Base-by-base conservation (phyloP, 2,888 invertebrate species). In the Drosophila quinaria region DNA sequence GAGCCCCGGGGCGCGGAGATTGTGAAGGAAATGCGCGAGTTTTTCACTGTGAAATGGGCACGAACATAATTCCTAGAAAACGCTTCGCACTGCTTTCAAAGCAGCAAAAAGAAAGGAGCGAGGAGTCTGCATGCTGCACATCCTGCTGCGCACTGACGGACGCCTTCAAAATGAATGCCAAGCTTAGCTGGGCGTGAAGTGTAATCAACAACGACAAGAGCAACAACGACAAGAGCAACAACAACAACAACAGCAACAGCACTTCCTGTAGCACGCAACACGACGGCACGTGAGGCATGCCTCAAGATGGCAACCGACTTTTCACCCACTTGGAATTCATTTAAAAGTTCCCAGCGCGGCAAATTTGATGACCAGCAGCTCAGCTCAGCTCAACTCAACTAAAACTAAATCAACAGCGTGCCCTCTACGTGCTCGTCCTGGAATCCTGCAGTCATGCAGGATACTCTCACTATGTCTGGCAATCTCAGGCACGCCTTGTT, bases 121-220 rank as follows among this genome's bases (percentile, higher is more conserved):
- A 46, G 55, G 29, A 50, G 17, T 31, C 37, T 44, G 51, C 64
- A 54, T 59, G 55, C 58, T 55, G 71, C 82, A 79, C 71, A 82
- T 77, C 83, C 81, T 50, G 84, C 68, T 84, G 79, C 63, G 78
- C 42, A 35, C 15, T 60, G 77, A 64, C 56, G 70, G 61, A 58
- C 74, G 70, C 54, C 73, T 59, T 62, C 60, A 54, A 69, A 79
- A 73, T 74, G 84, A 69, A 83, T 82, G 80, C 66, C 58, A 9
- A 69, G 88, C 77, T 85, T 80, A 77, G 86, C 87, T 66, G 84
- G 66, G 84, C 79, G 81, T 81, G 87, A 84, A 84, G 81, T 84
- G 84, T 88, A 88, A 88, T 84, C 89, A 84, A 84, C 84, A 86
- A 78, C 81, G 68, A 47, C 72, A 60, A 70, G 50, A 65, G 52